Evolutionary conservation across 1,140 invertebrate species (phyloP).

Genomic region (Nomia melanderi): DNA sequence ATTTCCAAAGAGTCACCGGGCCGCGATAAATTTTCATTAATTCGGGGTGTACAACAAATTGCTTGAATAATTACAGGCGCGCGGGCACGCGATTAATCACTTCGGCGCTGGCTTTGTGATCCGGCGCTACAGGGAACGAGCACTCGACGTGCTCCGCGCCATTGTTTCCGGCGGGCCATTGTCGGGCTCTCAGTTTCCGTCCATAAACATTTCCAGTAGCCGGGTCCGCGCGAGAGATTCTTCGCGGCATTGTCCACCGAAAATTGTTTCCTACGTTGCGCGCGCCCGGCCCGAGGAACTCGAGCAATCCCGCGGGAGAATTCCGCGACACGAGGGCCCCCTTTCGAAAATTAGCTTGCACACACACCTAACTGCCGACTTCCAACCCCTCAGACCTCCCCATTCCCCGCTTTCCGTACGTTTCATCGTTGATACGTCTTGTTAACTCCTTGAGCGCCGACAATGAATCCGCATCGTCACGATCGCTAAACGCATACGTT

Average conservation of each 20-base stretch:
- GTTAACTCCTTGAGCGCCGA: conserved; percentile 6
- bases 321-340: conserved; percentile 50
- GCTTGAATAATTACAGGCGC: conserved; percentile 77
- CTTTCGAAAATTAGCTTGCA: conserved; percentile 60
- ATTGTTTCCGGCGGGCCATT: conserved; percentile 73
- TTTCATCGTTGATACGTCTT: conserved; percentile 18
- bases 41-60: conserved; percentile 76
- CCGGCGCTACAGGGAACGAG: conserved; percentile 63
- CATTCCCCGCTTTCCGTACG: not conserved
- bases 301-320: conserved; percentile 55
- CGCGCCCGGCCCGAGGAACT: conserved; percentile 54
- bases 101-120: conserved; percentile 73
- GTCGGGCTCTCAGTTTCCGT: conserved; percentile 69
- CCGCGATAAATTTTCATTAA: conserved; percentile 78
- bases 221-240: conserved; percentile 64
- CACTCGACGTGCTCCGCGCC: conserved; percentile 70
- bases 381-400: not conserved
- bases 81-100: conserved; percentile 75
- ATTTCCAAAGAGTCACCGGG: conserved; percentile 71
- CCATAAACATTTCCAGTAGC: conserved; percentile 72
- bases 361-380: conserved; percentile 22
- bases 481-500: not conserved
- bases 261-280: conserved; percentile 65
- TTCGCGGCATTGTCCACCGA: conserved; percentile 68
- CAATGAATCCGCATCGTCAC: conserved; percentile 28